phyloP scores from a whole-genome alignment of 2,113 vertebrate genomes.

The Pseudopipra pipra region DNA sequence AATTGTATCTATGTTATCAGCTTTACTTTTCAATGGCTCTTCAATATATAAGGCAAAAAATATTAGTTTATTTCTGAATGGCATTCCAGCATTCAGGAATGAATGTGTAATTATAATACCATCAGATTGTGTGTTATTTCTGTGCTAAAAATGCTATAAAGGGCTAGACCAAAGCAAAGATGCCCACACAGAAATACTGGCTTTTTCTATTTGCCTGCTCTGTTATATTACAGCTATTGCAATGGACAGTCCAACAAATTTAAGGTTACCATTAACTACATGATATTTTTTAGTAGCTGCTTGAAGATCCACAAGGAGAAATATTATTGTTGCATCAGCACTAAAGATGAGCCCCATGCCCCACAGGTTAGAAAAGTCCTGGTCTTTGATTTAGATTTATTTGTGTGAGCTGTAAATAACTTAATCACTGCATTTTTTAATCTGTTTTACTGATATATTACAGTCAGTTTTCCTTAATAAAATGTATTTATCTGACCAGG shows the following conservation, averaged over 20 bases:
- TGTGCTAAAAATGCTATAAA: neutral
- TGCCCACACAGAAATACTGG: neutral
- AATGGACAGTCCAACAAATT: neutral
- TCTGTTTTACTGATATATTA: neutral
- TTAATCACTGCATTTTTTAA: neutral
- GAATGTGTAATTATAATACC: neutral
- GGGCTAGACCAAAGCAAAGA: neutral
- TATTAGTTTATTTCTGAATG: neutral
- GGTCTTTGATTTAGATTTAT: neutral
- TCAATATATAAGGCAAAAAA: neutral
- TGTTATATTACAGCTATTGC: neutral
- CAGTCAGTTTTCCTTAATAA: neutral
- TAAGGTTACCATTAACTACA: neutral
- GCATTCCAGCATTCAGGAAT: neutral
- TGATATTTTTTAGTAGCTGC: neutral
- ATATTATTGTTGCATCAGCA: neutral
- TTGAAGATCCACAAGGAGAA: neutral
- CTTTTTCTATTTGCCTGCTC: neutral
- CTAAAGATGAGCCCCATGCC: neutral
- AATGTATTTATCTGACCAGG: neutral
- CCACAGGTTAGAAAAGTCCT: neutral
- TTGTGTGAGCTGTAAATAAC: slow-evolving; percentile 13
- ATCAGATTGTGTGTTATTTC: neutral
- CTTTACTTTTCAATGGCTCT: neutral
- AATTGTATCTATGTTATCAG: neutral